Evolutionary conservation across 1,140 invertebrate genomes (phyloP), one percentile per base, ranked within the genome.

Genomic region (Drosophila sulfurigaster): DNA sequence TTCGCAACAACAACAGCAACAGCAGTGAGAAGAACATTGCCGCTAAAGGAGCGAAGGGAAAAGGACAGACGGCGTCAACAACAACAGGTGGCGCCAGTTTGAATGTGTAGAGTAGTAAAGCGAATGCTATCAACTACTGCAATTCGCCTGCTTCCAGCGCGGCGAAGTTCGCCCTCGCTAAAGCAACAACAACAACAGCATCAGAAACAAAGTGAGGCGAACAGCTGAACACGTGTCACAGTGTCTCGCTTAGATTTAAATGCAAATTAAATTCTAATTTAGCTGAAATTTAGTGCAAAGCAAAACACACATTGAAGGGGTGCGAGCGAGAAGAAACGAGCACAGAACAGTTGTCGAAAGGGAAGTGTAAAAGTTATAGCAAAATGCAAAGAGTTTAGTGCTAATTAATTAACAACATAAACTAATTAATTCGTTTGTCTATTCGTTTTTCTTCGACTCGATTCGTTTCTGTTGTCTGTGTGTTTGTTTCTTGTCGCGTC

Each of bases 241-340:
- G 20, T 67, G 43, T 59, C 43, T 56, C 51, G 67, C 56, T 57
- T 70, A 69, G 66, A 51, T 57, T 69, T 45, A 70, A 72, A 76
- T 72, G 74, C 71, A 86, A 91, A 91, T 87, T 87, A 78, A 90
- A 85, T 75, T 78, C 73, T 82, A 83, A 76, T 85, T 85, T 91
- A 91, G 82, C 78, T 75, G 75, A 91, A 91, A 87, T 91, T 91
- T 91, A 91, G 88, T 91, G 76, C 65, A 91, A 69, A 79, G 49
- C 59, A 49, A 56, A 7, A 46, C 5, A 45, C 38, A 63, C 20
- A 30, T 3, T 43, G 41, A 25, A 43, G 13, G 0, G 60, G 43
- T 54, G 30, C 35, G 35, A 64, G 38, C 35, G 51, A 72, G 25
- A 60, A 54, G 30, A 38, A 38, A 43, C 41, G 41, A 6, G 11